Base-by-base conservation (phyloP, 2,888 invertebrate species). In the Cerastis rubricosa region DNA sequence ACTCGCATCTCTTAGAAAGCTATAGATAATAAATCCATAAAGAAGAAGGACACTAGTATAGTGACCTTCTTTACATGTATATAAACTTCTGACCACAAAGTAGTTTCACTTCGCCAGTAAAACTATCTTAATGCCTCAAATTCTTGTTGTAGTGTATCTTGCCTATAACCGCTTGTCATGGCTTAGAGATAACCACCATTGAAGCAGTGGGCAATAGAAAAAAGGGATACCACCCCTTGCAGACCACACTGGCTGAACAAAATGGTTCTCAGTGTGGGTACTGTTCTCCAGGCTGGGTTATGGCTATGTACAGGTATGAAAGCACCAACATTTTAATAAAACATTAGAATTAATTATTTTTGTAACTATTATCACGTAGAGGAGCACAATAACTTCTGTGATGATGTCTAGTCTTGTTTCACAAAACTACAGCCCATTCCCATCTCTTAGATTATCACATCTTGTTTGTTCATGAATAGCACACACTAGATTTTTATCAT, bases 251-350 rank as follows among this genome's bases (percentile, higher is more conserved):
- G 63, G 97, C 97, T 3, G 93, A 97, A 59, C 94, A 97, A 87
- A 97, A 97, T 91, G 98, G 98, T 2, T 97, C 97, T 0, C 98
- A 98, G 90, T 98, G 98, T 90, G 98, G 98, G 0, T 98, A 97
- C 89, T 98, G 98, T 90, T 97, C 97, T 25, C 97, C 98, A 0
- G 98, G 98, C 5, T 97, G 98, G 97, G 97, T 98, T 64, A 98
- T 98, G 98, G 97, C 97, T 85, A 97, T 98, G 97, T 97, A 97
- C 93, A 97, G 97, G 97, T 97, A 90, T 47, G 17, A 49, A 49
- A 49, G 22, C 7, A 49, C 49, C 22, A 49, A 45, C 11, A 45
- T 45, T 11, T 12, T 45, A 45, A 11, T 45, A 45, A 45, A 45
- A 45, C 40, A 5, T 40, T 40, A 6, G 17, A 17, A 47, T 47